Evolutionary conservation across 1,140 invertebrate genomes (phyloP).

Genomic region (Eubasilissa regina): DNA sequence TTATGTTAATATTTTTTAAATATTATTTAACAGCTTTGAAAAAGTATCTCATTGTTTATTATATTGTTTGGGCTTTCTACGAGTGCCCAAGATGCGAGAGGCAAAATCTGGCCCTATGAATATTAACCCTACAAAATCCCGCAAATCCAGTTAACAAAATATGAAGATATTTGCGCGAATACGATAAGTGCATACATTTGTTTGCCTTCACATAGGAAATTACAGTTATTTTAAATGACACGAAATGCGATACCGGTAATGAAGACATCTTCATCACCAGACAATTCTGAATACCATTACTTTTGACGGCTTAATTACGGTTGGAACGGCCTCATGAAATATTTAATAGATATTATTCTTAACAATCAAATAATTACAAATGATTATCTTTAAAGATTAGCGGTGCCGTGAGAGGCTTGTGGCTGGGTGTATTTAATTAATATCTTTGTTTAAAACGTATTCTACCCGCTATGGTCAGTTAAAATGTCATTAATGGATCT

Average conservation of each 20-base stretch:
- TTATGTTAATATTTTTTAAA: no score
- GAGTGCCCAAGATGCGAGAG: no score
- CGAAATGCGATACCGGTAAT: background rate
- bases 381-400: background rate
- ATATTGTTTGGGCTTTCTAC: no score
- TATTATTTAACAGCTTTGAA: no score
- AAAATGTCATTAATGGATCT: no score
- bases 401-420: background rate
- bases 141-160: no score
- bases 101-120: no score
- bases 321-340: background rate
- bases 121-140: no score
- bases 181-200: no score
- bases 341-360: background rate
- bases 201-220: no score
- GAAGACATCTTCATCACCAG: background rate
- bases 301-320: slow-evolving; percentile 6
- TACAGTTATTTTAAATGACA: background rate
- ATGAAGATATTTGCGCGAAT: no score
- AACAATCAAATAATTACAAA: slow-evolving; percentile 3
- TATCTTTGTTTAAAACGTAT: background rate
- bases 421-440: slow-evolving; percentile 1
- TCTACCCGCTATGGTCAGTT: background rate
- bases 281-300: background rate
- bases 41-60: no score